A percentile compares a stretch with the other conserved stretches of the same genome.
Conservation (phyloP, 2,797 vertebrate genomes). For the Etheostoma perlongum region DNA sequence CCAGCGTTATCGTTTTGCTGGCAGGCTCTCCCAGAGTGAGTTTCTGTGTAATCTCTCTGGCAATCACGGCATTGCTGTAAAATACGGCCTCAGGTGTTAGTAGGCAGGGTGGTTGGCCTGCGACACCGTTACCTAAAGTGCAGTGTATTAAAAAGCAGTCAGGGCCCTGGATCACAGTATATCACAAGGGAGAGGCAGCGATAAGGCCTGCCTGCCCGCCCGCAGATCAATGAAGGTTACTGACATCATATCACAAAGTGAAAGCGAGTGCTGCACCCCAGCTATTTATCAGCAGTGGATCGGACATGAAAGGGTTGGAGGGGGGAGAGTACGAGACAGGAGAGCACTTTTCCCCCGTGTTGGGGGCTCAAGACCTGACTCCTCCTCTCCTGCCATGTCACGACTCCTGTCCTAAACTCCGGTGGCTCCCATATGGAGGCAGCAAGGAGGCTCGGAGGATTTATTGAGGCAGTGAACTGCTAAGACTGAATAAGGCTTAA, state of each 20-base stretch:
- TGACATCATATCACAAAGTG: conserved; percentile 99
- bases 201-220: conserved; percentile 93
- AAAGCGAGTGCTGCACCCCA: conserved; percentile 93
- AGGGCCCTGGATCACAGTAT: conserved; percentile 91
- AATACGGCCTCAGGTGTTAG: conserved; percentile 87
- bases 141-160: conserved; percentile 98
- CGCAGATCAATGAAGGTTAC: conserved; percentile 99
- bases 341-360: conserved; percentile 44
- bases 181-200: conserved; percentile 92
- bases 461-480: not conserved
- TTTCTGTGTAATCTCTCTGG: conserved; percentile 72
- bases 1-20: conserved; percentile 66
- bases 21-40: conserved; percentile 65
- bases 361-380: conserved; percentile 45
- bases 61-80: conserved; percentile 75
- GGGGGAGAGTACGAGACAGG: conserved; percentile 53
- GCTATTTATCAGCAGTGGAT: conserved; percentile 92
- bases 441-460: not conserved
- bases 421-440: conserved; percentile 11
- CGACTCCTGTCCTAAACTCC: conserved; percentile 39
- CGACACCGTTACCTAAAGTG: conserved; percentile 86
- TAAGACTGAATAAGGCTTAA: conserved; percentile 22
- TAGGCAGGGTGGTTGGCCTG: conserved; percentile 83
- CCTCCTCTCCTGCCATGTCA: conserved; percentile 28
- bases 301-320: conserved; percentile 68